Percentiles rank a stretch among this genome's conserved stretches.
These are phyloP conservation scores for Varanus salvator DNA, from an alignment of 2,113 vertebrate species.

Conservation along the genomic window DNA sequence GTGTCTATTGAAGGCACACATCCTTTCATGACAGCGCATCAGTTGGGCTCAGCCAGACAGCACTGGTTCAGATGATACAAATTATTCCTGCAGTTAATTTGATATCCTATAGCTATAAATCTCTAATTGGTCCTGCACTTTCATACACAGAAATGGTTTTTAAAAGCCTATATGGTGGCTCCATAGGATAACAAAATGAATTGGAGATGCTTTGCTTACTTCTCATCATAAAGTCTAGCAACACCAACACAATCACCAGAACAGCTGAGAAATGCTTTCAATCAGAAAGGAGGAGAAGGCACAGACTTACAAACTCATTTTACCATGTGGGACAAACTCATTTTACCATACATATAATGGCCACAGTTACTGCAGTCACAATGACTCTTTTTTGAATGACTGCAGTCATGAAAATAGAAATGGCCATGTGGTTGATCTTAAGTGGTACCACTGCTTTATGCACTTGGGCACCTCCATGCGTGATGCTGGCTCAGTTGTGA, in stretches of 20 bases:
- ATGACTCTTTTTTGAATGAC: background rate
- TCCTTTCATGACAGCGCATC: slow-evolving; percentile 23
- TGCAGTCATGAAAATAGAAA: background rate
- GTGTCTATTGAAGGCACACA: slow-evolving; percentile 34
- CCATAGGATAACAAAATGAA: background rate
- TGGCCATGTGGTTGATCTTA: background rate
- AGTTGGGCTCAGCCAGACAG: slow-evolving; percentile 25
- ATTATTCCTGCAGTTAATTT: slow-evolving; percentile 15
- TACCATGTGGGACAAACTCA: background rate
- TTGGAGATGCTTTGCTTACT: background rate
- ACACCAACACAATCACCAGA: background rate
- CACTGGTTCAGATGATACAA: slow-evolving; percentile 17
- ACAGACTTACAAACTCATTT: background rate
- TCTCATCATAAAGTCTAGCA: background rate
- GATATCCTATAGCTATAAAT: slow-evolving; percentile 4
- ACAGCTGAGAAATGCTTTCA: background rate
- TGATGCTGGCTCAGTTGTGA: background rate
- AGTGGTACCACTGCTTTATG: background rate
- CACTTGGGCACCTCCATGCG: background rate
- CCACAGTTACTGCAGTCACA: background rate
- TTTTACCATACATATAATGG: too few species aligned
- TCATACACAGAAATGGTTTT: slow-evolving; percentile 29
- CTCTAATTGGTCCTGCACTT: slow-evolving; percentile 21
- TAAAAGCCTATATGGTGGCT: slow-evolving; percentile 19
- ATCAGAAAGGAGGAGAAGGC: background rate